Evolutionary conservation across 1,140 invertebrate species (phyloP), one percentile per base, ranked within the genome.

Genomic region (Neocloeon triangulifer): DNA sequence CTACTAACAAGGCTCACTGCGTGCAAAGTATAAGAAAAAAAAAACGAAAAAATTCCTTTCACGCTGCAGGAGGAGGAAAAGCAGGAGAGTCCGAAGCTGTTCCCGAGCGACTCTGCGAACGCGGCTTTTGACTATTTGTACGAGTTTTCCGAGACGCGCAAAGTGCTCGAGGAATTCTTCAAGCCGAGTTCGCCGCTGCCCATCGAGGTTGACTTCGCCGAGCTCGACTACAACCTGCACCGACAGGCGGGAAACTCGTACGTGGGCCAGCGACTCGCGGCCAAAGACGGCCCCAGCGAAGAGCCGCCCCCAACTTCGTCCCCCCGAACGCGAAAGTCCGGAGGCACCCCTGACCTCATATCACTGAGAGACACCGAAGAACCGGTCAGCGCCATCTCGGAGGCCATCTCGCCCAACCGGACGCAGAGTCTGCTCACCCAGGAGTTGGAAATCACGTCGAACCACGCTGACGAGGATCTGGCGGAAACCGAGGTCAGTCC

Each of bases 91-190:
- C 14, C 10, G 10, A 16, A 9, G 27, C 9, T 14, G 13, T 14
- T 16, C 5, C 9, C 3, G 9, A 18, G 13, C 3, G n/a, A 8
- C 3, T 14, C 4, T 9, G 27, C 10, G 27, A 18, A 29, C 5
- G 14, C 8, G 8, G 27, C 27, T 14, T 81, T 80, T 48, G 75
- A 84, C 56, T 84, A 82, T 53, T 51, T 84, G 21, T 86, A 85
- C 50, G 80, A 85, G 48, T 85, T 85, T 52, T 85, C 79, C 1
- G 80, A 88, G 51, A 88, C 81, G 9, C 59, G 79, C 30, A 85
- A 85, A 59, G 81, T 86, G 19, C 55, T 88, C 10, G 80, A 86
- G 48, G 81, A 88, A 56, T 86, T 88, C 55, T 88, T 85, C 53
- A 78, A 79, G 50, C 77, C 55, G 64, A 37, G 53, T 59, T 17